Evolutionary conservation across 2,888 invertebrate genomes (phyloP).

Genomic region (Cephus sareptanus): DNA sequence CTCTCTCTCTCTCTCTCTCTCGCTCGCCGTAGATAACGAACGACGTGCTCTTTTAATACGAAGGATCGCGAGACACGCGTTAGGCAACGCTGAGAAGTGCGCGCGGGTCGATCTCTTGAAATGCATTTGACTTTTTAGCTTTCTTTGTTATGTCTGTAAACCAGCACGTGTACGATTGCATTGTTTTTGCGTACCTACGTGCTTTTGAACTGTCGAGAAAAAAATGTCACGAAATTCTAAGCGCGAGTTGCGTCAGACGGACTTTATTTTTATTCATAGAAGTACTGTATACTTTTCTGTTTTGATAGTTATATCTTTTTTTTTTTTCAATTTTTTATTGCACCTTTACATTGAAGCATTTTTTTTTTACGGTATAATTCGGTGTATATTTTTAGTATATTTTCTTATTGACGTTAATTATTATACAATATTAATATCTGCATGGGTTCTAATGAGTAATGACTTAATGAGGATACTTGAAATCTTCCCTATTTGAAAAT

Average conservation of each 20-base stretch:
- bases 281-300: neutral
- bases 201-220: neutral
- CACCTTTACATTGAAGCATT: too few relatives aligned
- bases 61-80: neutral
- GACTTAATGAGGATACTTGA: neutral
- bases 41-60: neutral
- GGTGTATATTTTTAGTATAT: neutral
- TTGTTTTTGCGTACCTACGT: neutral
- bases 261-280: neutral
- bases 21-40: slow-evolving; percentile 3
- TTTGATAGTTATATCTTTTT: neutral
- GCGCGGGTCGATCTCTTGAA: neutral
- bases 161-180: neutral
- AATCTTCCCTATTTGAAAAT: neutral
- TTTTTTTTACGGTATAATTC: too few relatives aligned
- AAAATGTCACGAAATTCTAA: neutral
- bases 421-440: neutral
- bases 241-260: neutral
- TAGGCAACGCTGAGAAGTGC: neutral
- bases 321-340: neutral
- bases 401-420: neutral
- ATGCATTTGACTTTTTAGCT: neutral
- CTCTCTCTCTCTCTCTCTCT: slow-evolving; percentile 36
- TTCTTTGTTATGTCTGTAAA: neutral
- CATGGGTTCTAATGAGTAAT: too few relatives aligned